These are phyloP conservation scores for Andinoacara biseriatus DNA, from an alignment of 2,113 vertebrate species.

Conservation along the genomic window DNA sequence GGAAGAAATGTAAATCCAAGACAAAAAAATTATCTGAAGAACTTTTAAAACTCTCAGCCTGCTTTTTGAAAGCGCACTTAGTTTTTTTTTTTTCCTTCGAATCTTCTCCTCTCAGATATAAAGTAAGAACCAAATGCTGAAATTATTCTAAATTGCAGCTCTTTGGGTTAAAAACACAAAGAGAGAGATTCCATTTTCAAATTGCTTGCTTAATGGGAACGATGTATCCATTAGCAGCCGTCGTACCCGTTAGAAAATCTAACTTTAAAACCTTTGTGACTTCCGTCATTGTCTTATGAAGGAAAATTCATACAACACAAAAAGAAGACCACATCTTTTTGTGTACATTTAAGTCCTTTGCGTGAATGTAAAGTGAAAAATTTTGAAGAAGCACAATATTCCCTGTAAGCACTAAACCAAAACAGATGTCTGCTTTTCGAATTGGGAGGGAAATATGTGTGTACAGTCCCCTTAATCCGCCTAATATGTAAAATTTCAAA, in stretches of 20 bases:
- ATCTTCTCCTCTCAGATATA: neutral
- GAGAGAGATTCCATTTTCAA: neutral
- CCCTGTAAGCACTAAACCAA: conserved; percentile 61
- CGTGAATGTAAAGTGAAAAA: conserved; percentile 65
- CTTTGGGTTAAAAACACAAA: neutral
- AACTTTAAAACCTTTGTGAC: conserved; percentile 45
- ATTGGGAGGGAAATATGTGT: conserved; percentile 41
- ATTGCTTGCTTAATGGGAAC: conserved; percentile 12
- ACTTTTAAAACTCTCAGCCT: neutral
- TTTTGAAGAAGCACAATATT: conserved; percentile 56
- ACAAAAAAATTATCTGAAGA: neutral
- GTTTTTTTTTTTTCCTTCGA: neutral
- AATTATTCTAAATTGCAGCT: neutral
- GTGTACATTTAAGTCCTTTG: conserved; percentile 17
- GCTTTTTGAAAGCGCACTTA: neutral
- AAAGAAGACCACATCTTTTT: conserved; percentile 1
- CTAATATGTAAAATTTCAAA: conserved; percentile 79
- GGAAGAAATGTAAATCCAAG: neutral
- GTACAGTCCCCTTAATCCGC: conserved; percentile 69
- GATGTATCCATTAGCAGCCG: neutral
- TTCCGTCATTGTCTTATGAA: neutral
- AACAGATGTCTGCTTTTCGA: conserved; percentile 71
- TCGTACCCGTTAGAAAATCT: conserved; percentile 25
- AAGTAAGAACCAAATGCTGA: neutral
- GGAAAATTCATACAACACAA: neutral